Conservation (phyloP, 2,797 vertebrate species). For the Typhlichthys eigenmanni region DNA sequence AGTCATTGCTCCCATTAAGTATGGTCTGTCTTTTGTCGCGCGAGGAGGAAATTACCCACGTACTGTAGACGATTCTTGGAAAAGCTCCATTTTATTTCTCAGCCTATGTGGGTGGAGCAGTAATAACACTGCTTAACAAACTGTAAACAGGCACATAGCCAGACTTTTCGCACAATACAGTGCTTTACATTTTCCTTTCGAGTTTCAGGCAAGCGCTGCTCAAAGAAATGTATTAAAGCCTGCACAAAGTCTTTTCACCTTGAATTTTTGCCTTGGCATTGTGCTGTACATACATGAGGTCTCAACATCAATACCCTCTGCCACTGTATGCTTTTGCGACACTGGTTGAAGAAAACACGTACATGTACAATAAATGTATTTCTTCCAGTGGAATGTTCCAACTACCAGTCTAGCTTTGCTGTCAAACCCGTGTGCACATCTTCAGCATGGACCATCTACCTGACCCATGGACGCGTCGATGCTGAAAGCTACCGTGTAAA, state of each 20-base stretch:
- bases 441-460: conserved; percentile 74
- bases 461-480: conserved; percentile 65
- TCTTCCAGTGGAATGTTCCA: conserved; percentile 36
- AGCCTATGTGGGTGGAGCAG: conserved; percentile 40
- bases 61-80: conserved; percentile 21
- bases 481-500: conserved; percentile 69
- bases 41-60: conserved; percentile 39
- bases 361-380: conserved; percentile 24
- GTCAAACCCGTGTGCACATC: conserved; percentile 58
- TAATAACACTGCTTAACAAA: conserved; percentile 58
- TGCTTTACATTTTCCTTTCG: conserved; percentile 49
- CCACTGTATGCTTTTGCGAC: conserved; percentile 22
- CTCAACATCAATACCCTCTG: conserved; percentile 1
- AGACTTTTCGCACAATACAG: conserved; percentile 49
- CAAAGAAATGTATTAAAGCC: conserved; percentile 46
- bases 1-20: conserved; percentile 32
- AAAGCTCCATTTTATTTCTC: conserved; percentile 39
- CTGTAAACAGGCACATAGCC: conserved; percentile 67
- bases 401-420: conserved; percentile 38
- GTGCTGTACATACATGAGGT: not conserved
- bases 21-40: conserved; percentile 41
- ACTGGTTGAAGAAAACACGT: conserved; percentile 29
- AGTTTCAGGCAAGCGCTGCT: conserved; percentile 40
- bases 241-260: conserved; percentile 16
- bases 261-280: not conserved